Conservation (phyloP, 1,140 invertebrate species). For the Drosophila mayri region DNA sequence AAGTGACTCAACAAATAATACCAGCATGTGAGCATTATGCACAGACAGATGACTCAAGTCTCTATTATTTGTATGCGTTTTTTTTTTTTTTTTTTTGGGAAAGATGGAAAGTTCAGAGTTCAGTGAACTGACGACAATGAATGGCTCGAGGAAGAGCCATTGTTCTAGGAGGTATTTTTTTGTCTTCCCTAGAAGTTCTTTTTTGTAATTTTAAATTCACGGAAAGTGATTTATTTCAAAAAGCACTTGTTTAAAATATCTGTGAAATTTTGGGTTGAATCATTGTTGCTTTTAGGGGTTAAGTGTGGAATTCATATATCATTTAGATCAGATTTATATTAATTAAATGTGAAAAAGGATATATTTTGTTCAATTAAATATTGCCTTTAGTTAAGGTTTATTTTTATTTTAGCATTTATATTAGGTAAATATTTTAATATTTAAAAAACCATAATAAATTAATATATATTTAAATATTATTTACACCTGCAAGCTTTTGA, state of each 20-base stretch:
- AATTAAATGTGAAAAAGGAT: neutral
- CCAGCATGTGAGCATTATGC: constrained; percentile 32
- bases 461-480: neutral
- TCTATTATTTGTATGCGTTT: neutral
- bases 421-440: neutral
- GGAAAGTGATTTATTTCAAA: neutral
- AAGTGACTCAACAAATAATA: constrained; percentile 39
- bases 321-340: neutral
- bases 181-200: neutral
- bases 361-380: neutral
- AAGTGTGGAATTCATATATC: neutral
- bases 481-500: neutral
- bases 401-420: neutral
- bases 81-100: neutral
- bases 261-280: neutral
- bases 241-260: neutral
- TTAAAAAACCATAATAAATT: too few relatives aligned
- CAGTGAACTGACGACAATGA: constrained; percentile 12
- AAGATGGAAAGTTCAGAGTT: constrained; percentile 28
- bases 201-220: neutral
- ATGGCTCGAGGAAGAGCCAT: neutral
- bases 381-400: neutral
- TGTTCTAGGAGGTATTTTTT: neutral
- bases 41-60: constrained; percentile 24
- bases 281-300: neutral